Evolutionary conservation across 2,797 vertebrate genomes (phyloP).

Genomic region (Acrossocheilus wenchowensis): DNA sequence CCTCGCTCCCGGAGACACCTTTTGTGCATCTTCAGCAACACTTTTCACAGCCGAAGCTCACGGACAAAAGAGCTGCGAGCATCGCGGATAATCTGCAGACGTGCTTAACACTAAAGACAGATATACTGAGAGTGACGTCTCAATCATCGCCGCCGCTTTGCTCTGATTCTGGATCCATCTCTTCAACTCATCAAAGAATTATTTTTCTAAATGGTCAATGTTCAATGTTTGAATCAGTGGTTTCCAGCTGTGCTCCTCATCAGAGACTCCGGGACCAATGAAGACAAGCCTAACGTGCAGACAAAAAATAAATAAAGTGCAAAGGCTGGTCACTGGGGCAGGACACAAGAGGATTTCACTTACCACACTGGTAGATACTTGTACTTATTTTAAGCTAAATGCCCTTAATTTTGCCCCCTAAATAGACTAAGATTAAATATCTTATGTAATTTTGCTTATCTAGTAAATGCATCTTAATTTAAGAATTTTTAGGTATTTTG

Average conservation of each 20-base stretch:
- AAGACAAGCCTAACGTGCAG: too few relatives aligned
- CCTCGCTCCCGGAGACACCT: slow-evolving; percentile 75
- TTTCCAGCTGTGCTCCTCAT: not conserved
- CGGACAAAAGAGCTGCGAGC: slow-evolving; percentile 74
- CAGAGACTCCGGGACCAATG: too few relatives aligned
- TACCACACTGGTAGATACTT: too few relatives aligned
- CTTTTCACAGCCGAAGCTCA: slow-evolving; percentile 69
- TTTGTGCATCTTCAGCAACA: slow-evolving; percentile 72
- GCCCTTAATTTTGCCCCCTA: too few relatives aligned
- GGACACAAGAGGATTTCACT: too few relatives aligned
- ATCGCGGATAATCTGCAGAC: slow-evolving; percentile 75
- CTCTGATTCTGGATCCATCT: not conserved
- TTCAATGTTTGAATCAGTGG: not conserved
- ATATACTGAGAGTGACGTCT: not conserved
- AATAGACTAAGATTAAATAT: too few relatives aligned
- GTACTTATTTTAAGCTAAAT: too few relatives aligned
- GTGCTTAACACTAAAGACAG: slow-evolving; percentile 48
- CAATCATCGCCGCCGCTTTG: not conserved
- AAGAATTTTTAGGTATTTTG: too few relatives aligned
- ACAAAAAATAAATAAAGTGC: too few relatives aligned
- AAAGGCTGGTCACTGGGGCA: too few relatives aligned
- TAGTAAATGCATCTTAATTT: too few relatives aligned
- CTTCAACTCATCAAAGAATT: not conserved
- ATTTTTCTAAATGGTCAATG: not conserved
- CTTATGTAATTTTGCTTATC: too few relatives aligned